Evolutionary conservation across 2,888 invertebrate species (phyloP).

Genomic region (Habroteleia sp.): DNA sequence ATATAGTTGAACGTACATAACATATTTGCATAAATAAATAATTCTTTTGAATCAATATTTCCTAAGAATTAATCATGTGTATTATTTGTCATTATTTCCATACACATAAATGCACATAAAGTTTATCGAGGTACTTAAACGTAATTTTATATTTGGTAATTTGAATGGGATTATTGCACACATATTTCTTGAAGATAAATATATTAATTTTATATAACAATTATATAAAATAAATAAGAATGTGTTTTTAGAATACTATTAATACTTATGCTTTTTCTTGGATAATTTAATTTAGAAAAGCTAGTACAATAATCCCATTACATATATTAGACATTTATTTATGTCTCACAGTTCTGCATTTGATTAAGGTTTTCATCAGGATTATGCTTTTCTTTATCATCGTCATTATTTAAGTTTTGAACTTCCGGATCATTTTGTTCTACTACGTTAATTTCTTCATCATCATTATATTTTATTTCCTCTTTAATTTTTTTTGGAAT

Average conservation of each 20-base stretch:
- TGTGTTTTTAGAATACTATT: too few species aligned
- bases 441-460: slow-evolving; percentile 42
- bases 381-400: slow-evolving; percentile 2
- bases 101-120: too few species aligned
- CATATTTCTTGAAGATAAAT: neutral
- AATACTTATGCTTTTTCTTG: too few species aligned
- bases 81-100: slow-evolving; percentile 1
- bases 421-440: slow-evolving; percentile 18
- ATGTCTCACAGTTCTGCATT: slow-evolving; percentile 1
- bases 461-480: slow-evolving; percentile 35
- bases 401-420: slow-evolving; percentile 1
- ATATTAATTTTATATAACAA: slow-evolving; percentile 6
- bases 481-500: slow-evolving; percentile 23
- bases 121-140: slow-evolving; percentile 8
- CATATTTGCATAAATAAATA: slow-evolving; percentile 13
- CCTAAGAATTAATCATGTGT: neutral
- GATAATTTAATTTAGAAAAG: neutral
- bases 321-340: neutral
- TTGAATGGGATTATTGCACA: slow-evolving; percentile 12
- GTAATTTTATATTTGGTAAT: slow-evolving; percentile 7
- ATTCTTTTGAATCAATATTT: neutral
- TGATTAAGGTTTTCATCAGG: neutral
- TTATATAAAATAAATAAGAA: too few species aligned
- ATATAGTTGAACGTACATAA: slow-evolving; percentile 6
- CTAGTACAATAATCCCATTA: slow-evolving; percentile 17